These are phyloP conservation scores for Pangasianodon gigas DNA, from an alignment of 2,113 vertebrate species.

Conservation along the genomic window DNA sequence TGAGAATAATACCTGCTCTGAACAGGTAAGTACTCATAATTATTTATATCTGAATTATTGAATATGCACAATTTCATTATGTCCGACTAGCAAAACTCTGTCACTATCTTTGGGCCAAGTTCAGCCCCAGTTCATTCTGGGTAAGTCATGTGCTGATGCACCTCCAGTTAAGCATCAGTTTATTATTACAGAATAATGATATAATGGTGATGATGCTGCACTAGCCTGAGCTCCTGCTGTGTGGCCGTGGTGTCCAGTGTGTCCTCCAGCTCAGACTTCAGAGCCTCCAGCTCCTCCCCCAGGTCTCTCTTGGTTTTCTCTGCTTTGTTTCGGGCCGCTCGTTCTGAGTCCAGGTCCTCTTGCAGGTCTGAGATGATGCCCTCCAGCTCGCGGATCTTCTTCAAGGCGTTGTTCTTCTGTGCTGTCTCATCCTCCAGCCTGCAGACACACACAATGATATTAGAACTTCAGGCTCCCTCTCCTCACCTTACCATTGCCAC, in stretches of 20 bases:
- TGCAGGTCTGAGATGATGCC: constrained; percentile 86
- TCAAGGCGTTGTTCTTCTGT: constrained; percentile 87
- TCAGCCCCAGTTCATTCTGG: background rate
- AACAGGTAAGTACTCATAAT: background rate
- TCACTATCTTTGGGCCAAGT: background rate
- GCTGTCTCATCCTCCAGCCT: constrained; percentile 84
- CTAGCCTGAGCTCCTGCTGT: constrained; percentile 86
- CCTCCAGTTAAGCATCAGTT: background rate
- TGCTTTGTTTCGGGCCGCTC: constrained; percentile 81
- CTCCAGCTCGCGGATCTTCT: constrained; percentile 89
- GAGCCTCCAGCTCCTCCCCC: constrained; percentile 86
- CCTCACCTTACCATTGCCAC: no score
- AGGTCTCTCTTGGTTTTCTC: constrained; percentile 88
- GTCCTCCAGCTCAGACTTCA: constrained; percentile 88
- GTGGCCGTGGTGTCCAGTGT: constrained; percentile 86
- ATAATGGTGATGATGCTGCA: background rate
- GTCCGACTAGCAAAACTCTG: background rate
- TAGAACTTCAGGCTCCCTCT: background rate
- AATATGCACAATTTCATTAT: background rate
- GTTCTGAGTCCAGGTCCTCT: constrained; percentile 85
- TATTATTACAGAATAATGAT: background rate
- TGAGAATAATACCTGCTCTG: background rate
- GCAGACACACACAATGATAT: constrained; percentile 20
- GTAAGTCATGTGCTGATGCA: background rate
- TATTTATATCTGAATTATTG: background rate